Percentiles rank a stretch among this genome's conserved stretches.
phyloP scores from a whole-genome alignment of 2,113 vertebrate genomes.

The Xenopus tropicalis region UCB_Xtro_10.0 CM004452.2:11081001-11081500 shows the following conservation, averaged over 20 bases:
- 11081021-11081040: too few relatives aligned
- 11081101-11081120: constrained; percentile 50
- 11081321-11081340: constrained; percentile 65
- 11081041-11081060: constrained; percentile 22
- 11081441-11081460: constrained; percentile 25
- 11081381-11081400: constrained; percentile 15
- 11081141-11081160: constrained; percentile 63
- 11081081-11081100: constrained; percentile 43
- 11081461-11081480: constrained; percentile 49
- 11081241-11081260: constrained; percentile 64
- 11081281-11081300: constrained; percentile 49
- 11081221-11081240: constrained; percentile 73
- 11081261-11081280: constrained; percentile 54
- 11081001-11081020: too few relatives aligned
- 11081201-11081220: constrained; percentile 80
- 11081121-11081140: constrained; percentile 50
- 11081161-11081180: constrained; percentile 34
- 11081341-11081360: constrained; percentile 76
- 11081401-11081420: not conserved
- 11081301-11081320: constrained; percentile 29
- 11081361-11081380: constrained; percentile 53
- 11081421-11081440: not conserved
- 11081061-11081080: constrained; percentile 53
- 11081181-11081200: constrained; percentile 76
- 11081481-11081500: constrained; percentile 42